A percentile compares a stretch with the other conserved stretches of the same genome.
phyloP scores from a whole-genome alignment of 2,797 vertebrate genomes.

The Sebastiscus tertius region DNA sequence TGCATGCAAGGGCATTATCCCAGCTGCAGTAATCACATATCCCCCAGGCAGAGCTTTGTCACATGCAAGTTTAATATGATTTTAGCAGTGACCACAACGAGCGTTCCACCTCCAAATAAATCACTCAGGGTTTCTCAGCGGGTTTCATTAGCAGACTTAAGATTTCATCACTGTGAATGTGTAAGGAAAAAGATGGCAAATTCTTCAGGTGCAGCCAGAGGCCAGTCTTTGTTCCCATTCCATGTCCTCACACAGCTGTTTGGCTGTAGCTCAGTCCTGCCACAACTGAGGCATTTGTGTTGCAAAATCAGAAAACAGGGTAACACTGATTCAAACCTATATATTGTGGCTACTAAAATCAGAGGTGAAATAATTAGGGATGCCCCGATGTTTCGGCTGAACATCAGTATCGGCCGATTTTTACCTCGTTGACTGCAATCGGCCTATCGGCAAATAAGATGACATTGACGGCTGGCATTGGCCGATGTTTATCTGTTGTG shows the following conservation, averaged over 20 bases:
- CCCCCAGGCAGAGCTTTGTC: constrained; percentile 45
- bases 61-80: constrained; percentile 46
- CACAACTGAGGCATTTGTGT: not conserved
- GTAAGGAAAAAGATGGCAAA: constrained; percentile 25
- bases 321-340: not conserved
- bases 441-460: too few relatives aligned
- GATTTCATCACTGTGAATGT: constrained; percentile 56
- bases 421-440: too few relatives aligned
- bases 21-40: constrained; percentile 46
- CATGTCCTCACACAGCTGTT: constrained; percentile 14
- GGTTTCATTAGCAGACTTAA: constrained; percentile 49
- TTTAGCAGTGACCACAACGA: constrained; percentile 41
- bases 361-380: not conserved
- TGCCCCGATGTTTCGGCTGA: too few relatives aligned
- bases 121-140: constrained; percentile 20
- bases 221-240: constrained; percentile 30
- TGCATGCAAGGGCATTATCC: constrained; percentile 37
- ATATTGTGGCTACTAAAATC: not conserved
- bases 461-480: too few relatives aligned
- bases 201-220: constrained; percentile 52
- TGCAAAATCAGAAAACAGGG: not conserved
- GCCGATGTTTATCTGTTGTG: too few relatives aligned
- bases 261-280: not conserved
- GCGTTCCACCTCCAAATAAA: constrained; percentile 21
- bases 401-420: too few relatives aligned